Conservation (phyloP, 2,113 vertebrate species). For the Panthera tigris region DNA sequence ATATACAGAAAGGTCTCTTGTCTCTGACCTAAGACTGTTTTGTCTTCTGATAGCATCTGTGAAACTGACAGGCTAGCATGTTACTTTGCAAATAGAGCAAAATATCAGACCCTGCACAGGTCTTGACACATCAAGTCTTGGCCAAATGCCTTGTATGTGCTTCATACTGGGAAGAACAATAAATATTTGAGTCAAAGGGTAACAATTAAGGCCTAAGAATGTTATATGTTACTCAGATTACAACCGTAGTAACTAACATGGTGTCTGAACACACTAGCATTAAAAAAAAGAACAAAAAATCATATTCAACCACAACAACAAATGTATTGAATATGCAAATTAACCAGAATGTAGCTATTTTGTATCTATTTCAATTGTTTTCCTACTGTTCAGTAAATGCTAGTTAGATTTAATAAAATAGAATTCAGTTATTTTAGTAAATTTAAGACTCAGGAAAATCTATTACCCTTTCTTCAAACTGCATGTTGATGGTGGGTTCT, state of each 20-base stretch:
- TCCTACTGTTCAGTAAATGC: background rate
- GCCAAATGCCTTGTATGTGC: background rate
- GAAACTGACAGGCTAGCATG: background rate
- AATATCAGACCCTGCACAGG: background rate
- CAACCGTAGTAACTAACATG: background rate
- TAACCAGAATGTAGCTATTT: background rate
- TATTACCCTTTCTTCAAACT: background rate
- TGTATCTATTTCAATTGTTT: background rate
- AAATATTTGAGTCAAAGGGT: background rate
- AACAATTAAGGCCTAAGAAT: background rate
- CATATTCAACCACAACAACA: background rate
- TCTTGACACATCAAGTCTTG: background rate
- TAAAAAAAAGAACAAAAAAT: background rate
- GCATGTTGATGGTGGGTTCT: background rate
- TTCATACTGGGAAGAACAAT: background rate
- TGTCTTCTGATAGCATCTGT: background rate
- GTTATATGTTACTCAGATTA: background rate
- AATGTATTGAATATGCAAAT: background rate
- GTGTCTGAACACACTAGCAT: background rate
- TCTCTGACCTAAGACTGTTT: background rate
- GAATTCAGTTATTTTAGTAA: background rate
- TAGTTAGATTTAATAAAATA: background rate
- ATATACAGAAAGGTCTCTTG: background rate
- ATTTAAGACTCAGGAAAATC: background rate
- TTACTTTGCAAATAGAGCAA: background rate